Percentiles rank a stretch among this genome's conserved stretches.
Conservation (phyloP, 2,797 vertebrate species). For the Ciconia nigra region DNA sequence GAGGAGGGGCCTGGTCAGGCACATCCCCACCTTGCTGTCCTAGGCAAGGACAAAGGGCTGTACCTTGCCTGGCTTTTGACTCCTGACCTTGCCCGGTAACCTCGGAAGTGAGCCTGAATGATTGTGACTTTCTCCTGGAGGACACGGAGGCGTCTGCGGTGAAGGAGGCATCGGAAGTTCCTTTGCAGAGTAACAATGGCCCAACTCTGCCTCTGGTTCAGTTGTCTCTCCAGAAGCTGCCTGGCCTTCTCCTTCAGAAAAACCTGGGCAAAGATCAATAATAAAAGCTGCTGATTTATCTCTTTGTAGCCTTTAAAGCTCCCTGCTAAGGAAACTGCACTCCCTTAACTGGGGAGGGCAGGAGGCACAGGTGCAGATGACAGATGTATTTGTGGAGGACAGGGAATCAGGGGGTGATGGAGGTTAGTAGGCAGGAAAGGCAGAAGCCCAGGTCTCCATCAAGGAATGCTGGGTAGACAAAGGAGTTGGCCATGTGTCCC, state of each 20-base stretch:
- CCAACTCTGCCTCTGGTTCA: slow-evolving; percentile 83
- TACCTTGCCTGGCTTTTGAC: neutral
- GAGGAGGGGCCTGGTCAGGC: neutral
- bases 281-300: neutral
- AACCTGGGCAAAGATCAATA: slow-evolving; percentile 72
- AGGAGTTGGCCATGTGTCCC: neutral
- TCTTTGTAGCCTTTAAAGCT: neutral
- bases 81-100: slow-evolving; percentile 89
- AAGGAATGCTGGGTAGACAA: neutral
- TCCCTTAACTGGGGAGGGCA: neutral
- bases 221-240: slow-evolving; percentile 80
- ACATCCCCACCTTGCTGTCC: neutral
- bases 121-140: slow-evolving; percentile 86
- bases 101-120: slow-evolving; percentile 87
- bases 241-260: slow-evolving; percentile 86
- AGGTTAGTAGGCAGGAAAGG: neutral
- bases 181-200: slow-evolving; percentile 86
- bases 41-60: neutral
- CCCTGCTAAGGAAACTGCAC: neutral
- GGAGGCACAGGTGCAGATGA: neutral
- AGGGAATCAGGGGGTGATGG: neutral
- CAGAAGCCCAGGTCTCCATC: neutral
- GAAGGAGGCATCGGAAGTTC: slow-evolving; percentile 82
- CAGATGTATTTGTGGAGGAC: neutral
- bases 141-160: slow-evolving; percentile 78